phyloP scores from a whole-genome alignment of 2,797 vertebrate species.

The Loriculus beryllinus region DNA sequence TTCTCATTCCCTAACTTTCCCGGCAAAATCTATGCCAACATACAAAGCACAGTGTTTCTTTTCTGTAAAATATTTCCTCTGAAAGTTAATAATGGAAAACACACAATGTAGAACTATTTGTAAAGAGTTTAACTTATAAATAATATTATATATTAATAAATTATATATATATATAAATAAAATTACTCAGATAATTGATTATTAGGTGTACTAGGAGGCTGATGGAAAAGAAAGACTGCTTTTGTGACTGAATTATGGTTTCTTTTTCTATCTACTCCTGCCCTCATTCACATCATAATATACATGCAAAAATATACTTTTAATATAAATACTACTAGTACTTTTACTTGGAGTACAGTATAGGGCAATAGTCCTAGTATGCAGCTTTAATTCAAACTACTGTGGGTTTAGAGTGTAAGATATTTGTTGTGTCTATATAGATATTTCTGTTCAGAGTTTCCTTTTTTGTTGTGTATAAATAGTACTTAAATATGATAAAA shows the following conservation, averaged over 20 bases:
- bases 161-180: background rate
- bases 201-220: rapidly evolving
- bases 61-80: background rate
- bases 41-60: background rate
- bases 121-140: background rate
- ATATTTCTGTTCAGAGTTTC: background rate
- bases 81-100: background rate
- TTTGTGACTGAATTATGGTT: background rate
- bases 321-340: background rate
- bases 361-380: background rate
- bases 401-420: background rate
- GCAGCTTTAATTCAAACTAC: background rate
- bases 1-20: background rate
- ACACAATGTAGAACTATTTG: background rate
- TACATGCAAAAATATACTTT: background rate
- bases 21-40: background rate
- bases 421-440: background rate
- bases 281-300: background rate
- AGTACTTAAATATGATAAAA: background rate
- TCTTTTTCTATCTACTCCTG: background rate
- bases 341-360: background rate
- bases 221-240: background rate
- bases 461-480: background rate
- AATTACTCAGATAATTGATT: background rate
- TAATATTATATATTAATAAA: background rate